Conservation (phyloP, 2,113 vertebrate species). For the Triplophysa dalaica region DNA sequence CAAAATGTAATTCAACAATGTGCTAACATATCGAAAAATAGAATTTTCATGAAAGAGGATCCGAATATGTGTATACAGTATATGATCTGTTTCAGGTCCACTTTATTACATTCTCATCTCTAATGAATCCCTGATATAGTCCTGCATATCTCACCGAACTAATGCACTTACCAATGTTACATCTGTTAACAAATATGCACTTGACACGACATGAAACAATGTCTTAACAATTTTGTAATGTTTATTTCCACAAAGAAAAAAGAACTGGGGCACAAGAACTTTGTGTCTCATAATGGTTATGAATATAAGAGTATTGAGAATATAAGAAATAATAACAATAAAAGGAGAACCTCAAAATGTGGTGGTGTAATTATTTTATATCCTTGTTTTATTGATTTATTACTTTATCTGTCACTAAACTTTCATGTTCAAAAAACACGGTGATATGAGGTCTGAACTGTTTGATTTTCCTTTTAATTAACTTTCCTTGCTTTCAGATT, state of each 20-base stretch:
- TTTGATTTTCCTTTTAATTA: too few relatives aligned
- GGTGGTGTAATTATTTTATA: not conserved
- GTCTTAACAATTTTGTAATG: conserved; percentile 39
- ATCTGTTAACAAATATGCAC: conserved; percentile 55
- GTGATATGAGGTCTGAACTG: too few relatives aligned
- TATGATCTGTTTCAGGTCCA: not conserved
- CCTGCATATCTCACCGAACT: not conserved
- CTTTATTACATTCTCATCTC: not conserved
- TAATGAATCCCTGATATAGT: not conserved
- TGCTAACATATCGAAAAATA: not conserved
- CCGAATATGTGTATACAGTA: not conserved
- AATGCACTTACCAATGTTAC: conserved; percentile 31
- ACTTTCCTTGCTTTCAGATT: too few relatives aligned
- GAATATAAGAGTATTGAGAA: conserved; percentile 19
- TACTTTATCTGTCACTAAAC: too few relatives aligned
- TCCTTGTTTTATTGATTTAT: not conserved
- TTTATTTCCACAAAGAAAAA: conserved; percentile 60
- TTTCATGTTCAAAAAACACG: too few relatives aligned
- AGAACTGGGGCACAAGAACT: conserved; percentile 49
- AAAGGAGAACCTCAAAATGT: conserved; percentile 20
- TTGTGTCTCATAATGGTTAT: conserved; percentile 30
- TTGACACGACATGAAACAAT: conserved; percentile 51
- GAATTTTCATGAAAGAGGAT: not conserved
- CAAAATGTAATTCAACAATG: conserved; percentile 3
- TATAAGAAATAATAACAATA: conserved; percentile 31